These are phyloP conservation scores for Ochotona curzoniae DNA, from an alignment of 2,113 vertebrate species.

Conservation along the genomic window DNA sequence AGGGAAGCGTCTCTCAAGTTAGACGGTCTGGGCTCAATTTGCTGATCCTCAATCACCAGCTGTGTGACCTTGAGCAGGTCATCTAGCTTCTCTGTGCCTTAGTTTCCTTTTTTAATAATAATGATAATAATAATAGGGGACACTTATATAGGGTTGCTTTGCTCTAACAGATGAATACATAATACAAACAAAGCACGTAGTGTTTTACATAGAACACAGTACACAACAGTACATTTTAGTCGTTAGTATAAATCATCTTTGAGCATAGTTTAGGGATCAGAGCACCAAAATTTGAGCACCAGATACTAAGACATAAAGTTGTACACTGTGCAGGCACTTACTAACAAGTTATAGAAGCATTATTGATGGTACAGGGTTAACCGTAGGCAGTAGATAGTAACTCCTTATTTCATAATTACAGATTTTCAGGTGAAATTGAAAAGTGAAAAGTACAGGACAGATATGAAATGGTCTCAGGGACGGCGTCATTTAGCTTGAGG, in stretches of 20 bases:
- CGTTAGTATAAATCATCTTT: neutral
- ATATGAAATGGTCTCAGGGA: neutral
- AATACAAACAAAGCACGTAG: neutral
- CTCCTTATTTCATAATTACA: neutral
- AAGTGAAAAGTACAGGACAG: neutral
- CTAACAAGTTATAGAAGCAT: neutral
- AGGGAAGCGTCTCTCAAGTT: neutral
- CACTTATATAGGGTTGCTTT: neutral
- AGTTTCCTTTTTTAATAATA: slow-evolving; percentile 5
- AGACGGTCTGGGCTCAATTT: slow-evolving; percentile 11
- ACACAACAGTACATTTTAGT: neutral
- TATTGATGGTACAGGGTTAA: neutral
- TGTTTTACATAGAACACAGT: neutral
- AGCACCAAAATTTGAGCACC: neutral
- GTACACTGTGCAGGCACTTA: neutral
- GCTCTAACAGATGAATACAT: slow-evolving; percentile 1
- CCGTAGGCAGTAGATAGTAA: neutral
- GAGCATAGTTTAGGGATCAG: neutral
- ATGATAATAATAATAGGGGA: neutral
- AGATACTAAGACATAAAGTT: neutral
- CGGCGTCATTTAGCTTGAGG: neutral
- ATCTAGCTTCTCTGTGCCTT: slow-evolving; percentile 5
- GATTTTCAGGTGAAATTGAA: neutral
- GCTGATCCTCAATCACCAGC: neutral
- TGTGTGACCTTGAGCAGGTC: neutral